These are phyloP conservation scores for Liasis olivaceus DNA, from an alignment of 2,797 vertebrate genomes.

Conservation along the genomic window DNA sequence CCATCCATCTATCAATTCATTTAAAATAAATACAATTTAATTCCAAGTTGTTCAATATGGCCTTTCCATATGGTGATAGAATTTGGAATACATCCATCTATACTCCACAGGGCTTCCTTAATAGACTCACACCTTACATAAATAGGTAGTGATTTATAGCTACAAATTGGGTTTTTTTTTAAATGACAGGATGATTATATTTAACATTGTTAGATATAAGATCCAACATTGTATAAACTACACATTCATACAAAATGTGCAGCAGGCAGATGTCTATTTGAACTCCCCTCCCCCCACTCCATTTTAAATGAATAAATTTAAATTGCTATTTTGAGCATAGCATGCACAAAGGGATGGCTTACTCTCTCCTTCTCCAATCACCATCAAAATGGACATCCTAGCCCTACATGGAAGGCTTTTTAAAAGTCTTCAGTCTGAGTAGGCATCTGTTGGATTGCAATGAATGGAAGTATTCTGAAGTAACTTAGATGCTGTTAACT, in stretches of 20 bases:
- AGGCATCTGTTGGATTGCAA: background rate
- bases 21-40: background rate
- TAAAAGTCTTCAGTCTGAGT: background rate
- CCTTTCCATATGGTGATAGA: background rate
- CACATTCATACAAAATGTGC: background rate
- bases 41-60: background rate
- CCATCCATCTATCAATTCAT: background rate
- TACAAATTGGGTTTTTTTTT: background rate
- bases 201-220: background rate
- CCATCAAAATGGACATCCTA: background rate
- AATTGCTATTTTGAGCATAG: background rate
- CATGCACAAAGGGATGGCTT: background rate
- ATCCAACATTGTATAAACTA: background rate
- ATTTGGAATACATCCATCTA: background rate
- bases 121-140: background rate
- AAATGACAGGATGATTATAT: background rate
- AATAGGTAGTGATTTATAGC: background rate
- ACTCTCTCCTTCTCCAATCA: background rate
- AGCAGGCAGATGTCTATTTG: background rate
- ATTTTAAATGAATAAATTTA: background rate
- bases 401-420: background rate
- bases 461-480: slow-evolving; percentile 43
- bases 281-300: background rate
- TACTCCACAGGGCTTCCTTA: background rate
- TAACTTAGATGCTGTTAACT: slow-evolving; percentile 29